Conservation (phyloP, 2,888 invertebrate species). For the Mythimna albipuncta region DNA sequence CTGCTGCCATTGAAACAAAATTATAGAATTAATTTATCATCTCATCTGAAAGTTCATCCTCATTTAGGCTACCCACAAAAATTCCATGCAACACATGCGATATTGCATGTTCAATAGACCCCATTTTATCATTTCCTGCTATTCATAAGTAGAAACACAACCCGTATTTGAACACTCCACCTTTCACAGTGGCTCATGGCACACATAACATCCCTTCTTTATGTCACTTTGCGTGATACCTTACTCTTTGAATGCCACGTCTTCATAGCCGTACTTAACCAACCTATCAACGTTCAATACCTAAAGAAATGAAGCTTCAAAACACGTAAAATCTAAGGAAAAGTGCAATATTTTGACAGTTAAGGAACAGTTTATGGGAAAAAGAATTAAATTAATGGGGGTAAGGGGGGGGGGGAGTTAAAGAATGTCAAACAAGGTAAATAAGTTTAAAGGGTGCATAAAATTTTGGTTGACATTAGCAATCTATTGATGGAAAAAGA, state of each 20-base stretch:
- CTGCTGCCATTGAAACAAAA: too few species aligned
- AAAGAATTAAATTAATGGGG: not conserved
- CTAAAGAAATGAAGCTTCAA: slow-evolving; percentile 3
- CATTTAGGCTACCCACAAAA: not conserved
- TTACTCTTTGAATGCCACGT: slow-evolving; percentile 23
- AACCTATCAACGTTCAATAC: slow-evolving; percentile 8
- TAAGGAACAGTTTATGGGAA: slow-evolving; percentile 5
- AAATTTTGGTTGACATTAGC: not conserved
- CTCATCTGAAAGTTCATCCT: not conserved
- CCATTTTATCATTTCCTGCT: slow-evolving; percentile 3
- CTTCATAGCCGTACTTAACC: not conserved
- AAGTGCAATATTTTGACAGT: slow-evolving; percentile 34
- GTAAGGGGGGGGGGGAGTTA: not conserved
- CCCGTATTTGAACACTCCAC: slow-evolving; percentile 2
- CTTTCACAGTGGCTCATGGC: not conserved
- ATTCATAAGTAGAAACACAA: slow-evolving; percentile 8
- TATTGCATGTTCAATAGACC: not conserved
- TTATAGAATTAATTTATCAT: not conserved
- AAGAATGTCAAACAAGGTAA: not conserved
- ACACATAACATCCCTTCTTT: not conserved
- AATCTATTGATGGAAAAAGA: not conserved
- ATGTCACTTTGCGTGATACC: slow-evolving; percentile 32
- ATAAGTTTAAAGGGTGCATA: slow-evolving; percentile 7
- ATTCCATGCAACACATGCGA: not conserved
- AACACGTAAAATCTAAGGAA: slow-evolving; percentile 24